Base-by-base conservation (phyloP, 2,113 vertebrate species). In the Microcebus jonahi region DNA sequence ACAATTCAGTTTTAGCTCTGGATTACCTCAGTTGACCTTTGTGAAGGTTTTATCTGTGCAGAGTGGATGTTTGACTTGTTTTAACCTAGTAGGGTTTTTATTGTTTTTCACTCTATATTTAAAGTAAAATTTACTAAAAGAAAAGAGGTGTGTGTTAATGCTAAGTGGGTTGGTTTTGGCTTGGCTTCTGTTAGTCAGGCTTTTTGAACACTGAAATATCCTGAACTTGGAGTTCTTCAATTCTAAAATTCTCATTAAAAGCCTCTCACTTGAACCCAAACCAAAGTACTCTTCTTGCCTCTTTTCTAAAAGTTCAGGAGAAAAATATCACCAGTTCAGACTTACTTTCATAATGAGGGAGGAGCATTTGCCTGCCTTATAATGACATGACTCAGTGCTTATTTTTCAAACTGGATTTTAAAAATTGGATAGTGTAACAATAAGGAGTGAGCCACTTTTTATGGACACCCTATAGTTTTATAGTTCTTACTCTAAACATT, bases 21-120 rank as follows among this genome's bases (percentile, higher is more conserved):
- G 96, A 96, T 97, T 93, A 92, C 93, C 94, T 98, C 96, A 71
- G 89, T 94, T 97, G 93, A 96, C 97, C 96, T 97, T 95, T 96
- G 97, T 96, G 95, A 97, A 97, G 97, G 97, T 97, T 97, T 97
- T 96, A 94, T 88, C 93, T 95, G 31, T 83, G 93, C 97, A 94
- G 94, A 97, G 73, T 95, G 89, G 84, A 55, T 88, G 39, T 97
- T 94, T 89, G 92, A 90, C 86, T 95, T 92, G 53, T 90, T 96
- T 93, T 42, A 89, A 86, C 55, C 70, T 88, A 8, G 89, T 80
- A 61, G 65, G 91, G 34, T 34, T 12, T 76, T 73, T 25, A 7
- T 59, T 71, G 42, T 82, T 77, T 45, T 50, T 39, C 91, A 55
- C 76, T 84, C 73, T 83, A 39, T 94, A 73, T 86, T 95, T 86